Conservation (phyloP, 2,888 invertebrate species). For the Metallyticus violacea region DNA sequence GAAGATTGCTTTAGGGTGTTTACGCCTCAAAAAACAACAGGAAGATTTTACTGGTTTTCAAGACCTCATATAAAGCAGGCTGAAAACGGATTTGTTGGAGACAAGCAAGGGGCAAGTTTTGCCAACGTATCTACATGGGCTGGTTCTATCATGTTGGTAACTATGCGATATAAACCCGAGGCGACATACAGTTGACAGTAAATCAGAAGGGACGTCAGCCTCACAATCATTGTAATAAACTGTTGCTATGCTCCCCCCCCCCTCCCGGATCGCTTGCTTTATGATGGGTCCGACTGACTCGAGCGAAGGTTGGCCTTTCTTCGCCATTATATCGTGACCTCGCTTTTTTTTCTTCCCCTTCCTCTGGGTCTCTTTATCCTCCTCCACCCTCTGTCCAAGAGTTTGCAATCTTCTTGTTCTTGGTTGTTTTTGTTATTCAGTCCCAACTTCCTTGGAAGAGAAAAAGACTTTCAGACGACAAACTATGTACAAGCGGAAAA, state of each 20-base stretch:
- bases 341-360: not conserved
- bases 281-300: not conserved
- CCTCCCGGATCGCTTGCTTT: not conserved
- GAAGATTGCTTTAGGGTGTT: no score
- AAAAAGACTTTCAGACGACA: no score
- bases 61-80: no score
- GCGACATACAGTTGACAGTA: not conserved
- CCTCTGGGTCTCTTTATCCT: not conserved
- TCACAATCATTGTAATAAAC: not conserved
- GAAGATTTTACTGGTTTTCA: no score
- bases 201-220: not conserved
- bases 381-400: not conserved
- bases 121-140: not conserved
- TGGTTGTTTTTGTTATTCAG: not conserved
- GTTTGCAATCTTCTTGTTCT: not conserved
- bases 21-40: no score
- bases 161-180: not conserved
- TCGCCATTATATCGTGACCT: not conserved
- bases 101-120: not conserved
- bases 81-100: no score
- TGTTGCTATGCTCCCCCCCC: not conserved
- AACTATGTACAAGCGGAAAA: no score
- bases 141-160: not conserved
- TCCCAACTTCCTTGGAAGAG: no score
- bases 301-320: not conserved